Evolutionary conservation across 2,113 vertebrate species (phyloP), one percentile per base, ranked within the genome.

Genomic region (Heterochromis multidens): DNA sequence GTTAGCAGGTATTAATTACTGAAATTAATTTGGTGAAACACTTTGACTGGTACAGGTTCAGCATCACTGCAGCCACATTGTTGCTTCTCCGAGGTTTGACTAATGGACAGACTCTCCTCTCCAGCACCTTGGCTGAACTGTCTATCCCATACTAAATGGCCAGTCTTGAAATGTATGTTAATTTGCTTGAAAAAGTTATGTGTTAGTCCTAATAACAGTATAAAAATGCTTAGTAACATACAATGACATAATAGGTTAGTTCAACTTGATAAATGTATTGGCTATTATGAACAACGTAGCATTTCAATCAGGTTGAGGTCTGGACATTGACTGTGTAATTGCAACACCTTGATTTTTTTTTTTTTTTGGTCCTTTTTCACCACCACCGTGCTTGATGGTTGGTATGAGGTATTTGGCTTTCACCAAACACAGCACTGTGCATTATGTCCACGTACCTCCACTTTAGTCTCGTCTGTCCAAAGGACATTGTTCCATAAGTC

Each of bases 61-160:
- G 37, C 63, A 70, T 46, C 37, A 27, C 63, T 70, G 37, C 4
- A 43, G n/a, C 23, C 63, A 11, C 63, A 67, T n/a, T 2, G 35
- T 43, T 67, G 43, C 63, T 43, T 35, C n/a, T 43, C 37, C 43
- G 37, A 70, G 63, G 23, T 70, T 70, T 70, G 63, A 70, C 37
- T 70, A 67, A 46, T 25, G 23, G 63, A 46, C 46, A n/a, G 63
- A 46, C 23, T 27, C 5, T 46, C 23, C 14, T 46, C 65, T 70
- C 65, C 23, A 70, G 65, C 37, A 70, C 23, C 65, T 14, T 46
- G 65, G 23, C 65, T 70, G 17, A 19, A 46, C 27, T 29, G 1
- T 29, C 23, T 19, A 70, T 29, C 40, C 65, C 9, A 67, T 67
- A 67, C 35, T 37, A 12, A 40, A 12, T 40, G 11, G 37, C 3